Percentiles rank a stretch among this genome's conserved stretches.
phyloP scores from a whole-genome alignment of 2,797 vertebrate species.

The Glossophaga mutica region DNA sequence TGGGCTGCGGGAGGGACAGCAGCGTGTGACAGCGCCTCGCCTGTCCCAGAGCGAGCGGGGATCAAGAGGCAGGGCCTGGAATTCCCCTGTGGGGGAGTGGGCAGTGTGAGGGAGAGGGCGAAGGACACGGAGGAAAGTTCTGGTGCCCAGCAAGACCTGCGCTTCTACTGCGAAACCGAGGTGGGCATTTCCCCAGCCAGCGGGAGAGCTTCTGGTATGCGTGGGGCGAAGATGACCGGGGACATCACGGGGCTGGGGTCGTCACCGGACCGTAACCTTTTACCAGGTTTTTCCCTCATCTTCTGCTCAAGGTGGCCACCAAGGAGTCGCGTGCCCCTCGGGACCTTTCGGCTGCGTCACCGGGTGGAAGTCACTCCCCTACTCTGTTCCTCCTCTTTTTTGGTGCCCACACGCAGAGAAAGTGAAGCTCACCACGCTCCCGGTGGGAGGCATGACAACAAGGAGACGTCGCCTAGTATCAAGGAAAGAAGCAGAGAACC shows the following conservation, averaged over 20 bases:
- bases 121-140: not conserved
- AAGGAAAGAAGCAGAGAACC: not conserved
- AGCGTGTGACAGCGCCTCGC: fast-evolving
- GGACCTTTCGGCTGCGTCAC: not conserved
- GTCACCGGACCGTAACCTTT: not conserved
- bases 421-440: not conserved
- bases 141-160: not conserved
- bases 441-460: not conserved
- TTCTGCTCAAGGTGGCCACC: not conserved
- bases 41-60: not conserved
- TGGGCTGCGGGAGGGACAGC: fast-evolving
- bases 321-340: not conserved
- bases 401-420: not conserved
- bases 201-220: not conserved
- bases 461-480: not conserved
- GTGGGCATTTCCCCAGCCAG: not conserved
- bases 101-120: not conserved
- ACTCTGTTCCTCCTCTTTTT: not conserved
- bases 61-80: not conserved
- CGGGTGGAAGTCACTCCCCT: not conserved
- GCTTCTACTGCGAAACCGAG: not conserved
- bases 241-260: fast-evolving
- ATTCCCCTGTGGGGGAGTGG: not conserved
- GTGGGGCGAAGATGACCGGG: not conserved
- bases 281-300: not conserved